Base-by-base conservation (phyloP, 1,140 invertebrate genomes). In the Drosophila sproati region DNA sequence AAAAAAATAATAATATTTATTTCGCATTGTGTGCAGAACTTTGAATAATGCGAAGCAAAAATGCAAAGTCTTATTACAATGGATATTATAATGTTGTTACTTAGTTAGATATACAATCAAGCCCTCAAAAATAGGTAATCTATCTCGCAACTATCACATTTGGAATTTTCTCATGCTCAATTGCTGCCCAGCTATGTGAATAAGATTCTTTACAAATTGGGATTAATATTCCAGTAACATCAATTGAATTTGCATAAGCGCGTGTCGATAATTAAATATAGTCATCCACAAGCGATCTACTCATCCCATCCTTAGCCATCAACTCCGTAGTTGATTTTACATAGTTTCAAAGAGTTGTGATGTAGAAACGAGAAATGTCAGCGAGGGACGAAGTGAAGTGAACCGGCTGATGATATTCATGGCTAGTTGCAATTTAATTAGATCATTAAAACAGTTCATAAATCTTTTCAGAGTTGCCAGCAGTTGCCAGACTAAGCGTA, bases 401-500 rank as follows among this genome's bases (percentile, higher is more conserved):
- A 78, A 79, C 56, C 76, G 63, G 12, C 73, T 61, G 82, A 80
- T 73, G 81, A 80, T 83, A 83, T 85, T 83, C 81, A 85, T 75
- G 80, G 80, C 81, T 85, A 83, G 80, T 85, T 85, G 82, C 78
- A 59, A 81, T 85, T 85, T 85, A 85, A 85, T 86, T 86, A 86
- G 82, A 86, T 86, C 78, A 86, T 86, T 86, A 86, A 86, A 76
- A 69, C 82, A 73, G 82, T 86, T 81, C 82, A 86, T 86, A 86
- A 85, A 85, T 85, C 82, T 85, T 74, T 59, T 45, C 66, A 35
- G 62, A 62, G 57, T 47, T 61, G 54, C 64, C 52, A 31, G 52
- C 63, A 37, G 41, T 35, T 34, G 54, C 3, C 66, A 43, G 37
- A 35, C 57, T 12, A 31, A 45, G 31, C 50, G 62, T 4, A 43